phyloP scores from a whole-genome alignment of 2,797 vertebrate genomes.

The Neopelma chrysocephalum region DNA sequence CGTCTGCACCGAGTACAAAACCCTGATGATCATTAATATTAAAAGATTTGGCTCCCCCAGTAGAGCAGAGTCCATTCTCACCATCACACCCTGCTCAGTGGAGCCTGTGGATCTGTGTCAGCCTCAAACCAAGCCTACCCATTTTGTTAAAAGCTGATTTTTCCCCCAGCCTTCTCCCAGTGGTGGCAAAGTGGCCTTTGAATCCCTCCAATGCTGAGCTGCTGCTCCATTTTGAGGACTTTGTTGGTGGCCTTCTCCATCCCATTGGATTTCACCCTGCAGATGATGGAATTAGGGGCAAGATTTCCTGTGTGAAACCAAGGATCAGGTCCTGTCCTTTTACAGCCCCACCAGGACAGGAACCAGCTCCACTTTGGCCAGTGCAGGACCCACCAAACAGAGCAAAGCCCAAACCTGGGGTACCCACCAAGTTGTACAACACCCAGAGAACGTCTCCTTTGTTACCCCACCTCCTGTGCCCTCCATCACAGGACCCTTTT shows the following conservation, averaged over 20 bases:
- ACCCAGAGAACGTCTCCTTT: neutral
- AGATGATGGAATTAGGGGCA: neutral
- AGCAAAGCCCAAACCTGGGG: neutral
- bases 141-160: neutral
- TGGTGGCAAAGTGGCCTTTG: accelerated
- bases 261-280: accelerated
- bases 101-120: neutral
- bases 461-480: neutral
- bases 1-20: neutral
- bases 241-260: neutral
- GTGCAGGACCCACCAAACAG: no score
- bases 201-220: neutral
- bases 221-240: neutral
- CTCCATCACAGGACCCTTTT: neutral
- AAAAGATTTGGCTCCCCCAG: neutral
- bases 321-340: neutral
- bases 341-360: neutral
- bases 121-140: neutral
- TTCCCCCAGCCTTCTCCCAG: neutral
- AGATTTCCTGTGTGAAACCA: neutral
- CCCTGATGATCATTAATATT: neutral
- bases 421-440: neutral
- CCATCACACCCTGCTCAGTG: neutral
- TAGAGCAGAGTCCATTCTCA: neutral
- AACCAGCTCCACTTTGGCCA: neutral